Conservation (phyloP, 2,113 vertebrate genomes). For the Lamprotornis superbus region DNA sequence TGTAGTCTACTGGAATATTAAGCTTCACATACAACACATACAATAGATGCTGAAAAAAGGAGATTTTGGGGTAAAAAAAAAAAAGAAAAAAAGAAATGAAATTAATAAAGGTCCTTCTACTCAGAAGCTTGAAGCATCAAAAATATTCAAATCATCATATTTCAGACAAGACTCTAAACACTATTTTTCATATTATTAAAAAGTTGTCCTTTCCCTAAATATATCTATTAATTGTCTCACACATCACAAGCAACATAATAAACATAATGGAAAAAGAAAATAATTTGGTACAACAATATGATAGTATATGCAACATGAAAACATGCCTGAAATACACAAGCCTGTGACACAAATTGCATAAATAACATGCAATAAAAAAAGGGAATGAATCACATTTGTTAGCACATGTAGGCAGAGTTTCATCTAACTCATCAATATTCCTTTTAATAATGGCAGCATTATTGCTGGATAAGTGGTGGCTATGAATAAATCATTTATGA, state of each 20-base stretch:
- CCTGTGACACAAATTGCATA: neutral
- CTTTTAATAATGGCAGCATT: slow-evolving; percentile 19
- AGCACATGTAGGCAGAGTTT: slow-evolving; percentile 2
- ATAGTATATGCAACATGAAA: neutral
- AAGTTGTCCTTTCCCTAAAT: slow-evolving; percentile 18
- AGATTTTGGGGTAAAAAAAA: neutral
- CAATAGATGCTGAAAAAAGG: neutral
- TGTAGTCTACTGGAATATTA: slow-evolving; percentile 35
- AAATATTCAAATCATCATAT: neutral
- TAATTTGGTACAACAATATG: neutral
- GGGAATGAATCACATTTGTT: neutral
- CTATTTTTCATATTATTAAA: slow-evolving; percentile 1
- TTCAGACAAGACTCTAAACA: neutral
- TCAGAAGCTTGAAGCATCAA: neutral
- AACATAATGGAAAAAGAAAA: neutral
- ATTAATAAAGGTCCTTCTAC: neutral
- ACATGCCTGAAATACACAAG: neutral
- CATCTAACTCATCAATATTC: slow-evolving; percentile 33
- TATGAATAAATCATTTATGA: slow-evolving; percentile 34
- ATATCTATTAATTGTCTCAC: neutral
- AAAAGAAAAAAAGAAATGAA: accelerated
- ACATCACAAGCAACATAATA: neutral
- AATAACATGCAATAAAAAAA: neutral
- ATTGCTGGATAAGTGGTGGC: neutral
- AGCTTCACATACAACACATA: neutral